Conservation (phyloP, 2,113 vertebrate species). For the Equus quagga region DNA sequence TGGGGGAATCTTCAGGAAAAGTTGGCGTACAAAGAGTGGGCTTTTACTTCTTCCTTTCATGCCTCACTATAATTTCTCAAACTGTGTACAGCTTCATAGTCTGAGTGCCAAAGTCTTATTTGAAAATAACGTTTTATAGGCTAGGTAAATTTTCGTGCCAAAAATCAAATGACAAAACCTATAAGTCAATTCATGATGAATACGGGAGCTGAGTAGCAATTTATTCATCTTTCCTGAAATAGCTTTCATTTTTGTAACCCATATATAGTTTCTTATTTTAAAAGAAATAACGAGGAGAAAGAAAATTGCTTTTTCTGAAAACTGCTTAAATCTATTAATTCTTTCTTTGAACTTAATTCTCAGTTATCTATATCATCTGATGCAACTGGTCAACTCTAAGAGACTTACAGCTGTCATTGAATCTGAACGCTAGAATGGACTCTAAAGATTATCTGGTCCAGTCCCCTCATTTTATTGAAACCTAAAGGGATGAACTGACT, state of each 20-base stretch:
- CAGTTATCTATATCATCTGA: not conserved
- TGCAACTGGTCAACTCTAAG: not conserved
- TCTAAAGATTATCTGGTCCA: not conserved
- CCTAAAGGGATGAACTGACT: not conserved
- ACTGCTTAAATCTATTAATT: not conserved
- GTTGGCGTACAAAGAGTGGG: not conserved
- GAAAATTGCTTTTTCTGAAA: not conserved
- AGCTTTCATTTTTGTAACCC: constrained; percentile 30
- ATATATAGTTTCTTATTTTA: constrained; percentile 6
- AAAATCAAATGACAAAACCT: constrained; percentile 8
- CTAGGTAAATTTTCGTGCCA: constrained; percentile 5
- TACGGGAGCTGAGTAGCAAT: not conserved
- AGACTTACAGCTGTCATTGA: not conserved
- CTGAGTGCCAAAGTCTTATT: not conserved
- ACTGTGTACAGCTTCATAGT: not conserved
- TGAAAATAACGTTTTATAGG: constrained; percentile 23
- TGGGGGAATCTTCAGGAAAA: not conserved
- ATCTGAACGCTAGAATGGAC: not conserved
- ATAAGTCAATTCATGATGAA: not conserved
- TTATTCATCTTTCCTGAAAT: not conserved
- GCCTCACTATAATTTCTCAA: not conserved
- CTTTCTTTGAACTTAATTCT: constrained; percentile 21
- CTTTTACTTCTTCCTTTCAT: not conserved
- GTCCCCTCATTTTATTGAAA: not conserved
- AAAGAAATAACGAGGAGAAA: not conserved